These are phyloP conservation scores for Nasonovia ribisnigri DNA, from an alignment of 2,888 invertebrate species.

Conservation along the genomic window DNA sequence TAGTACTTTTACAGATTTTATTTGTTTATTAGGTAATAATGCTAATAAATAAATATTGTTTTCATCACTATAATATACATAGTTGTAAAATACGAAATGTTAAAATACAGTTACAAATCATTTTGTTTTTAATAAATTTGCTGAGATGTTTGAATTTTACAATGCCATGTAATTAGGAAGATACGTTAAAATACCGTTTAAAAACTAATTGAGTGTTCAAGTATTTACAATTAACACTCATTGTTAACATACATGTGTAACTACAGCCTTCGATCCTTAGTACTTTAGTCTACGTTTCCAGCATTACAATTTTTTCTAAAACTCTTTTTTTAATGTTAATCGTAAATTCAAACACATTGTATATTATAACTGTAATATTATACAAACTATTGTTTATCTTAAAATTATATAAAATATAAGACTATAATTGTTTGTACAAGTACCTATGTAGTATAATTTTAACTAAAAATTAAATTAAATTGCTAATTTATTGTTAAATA, in stretches of 20 bases:
- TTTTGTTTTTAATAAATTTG: not conserved
- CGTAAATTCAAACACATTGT: not conserved
- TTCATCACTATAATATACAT: not conserved
- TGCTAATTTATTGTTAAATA: not conserved
- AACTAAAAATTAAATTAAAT: not conserved
- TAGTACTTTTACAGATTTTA: not conserved
- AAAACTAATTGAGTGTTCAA: not conserved
- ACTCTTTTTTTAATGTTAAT: not conserved
- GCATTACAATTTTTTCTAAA: not conserved
- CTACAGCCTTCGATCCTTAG: no score
- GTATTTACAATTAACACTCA: not conserved
- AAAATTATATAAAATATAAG: not conserved
- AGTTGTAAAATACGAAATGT: not conserved
- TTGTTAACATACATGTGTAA: not conserved
- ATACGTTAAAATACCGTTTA: not conserved
- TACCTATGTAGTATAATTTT: no score
- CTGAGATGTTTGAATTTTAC: not conserved
- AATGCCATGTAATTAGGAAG: not conserved
- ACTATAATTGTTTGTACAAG: not conserved
- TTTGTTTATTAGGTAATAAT: not conserved
- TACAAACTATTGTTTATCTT: not conserved
- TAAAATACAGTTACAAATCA: not conserved
- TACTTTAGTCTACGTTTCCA: not conserved
- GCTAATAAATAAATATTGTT: not conserved
- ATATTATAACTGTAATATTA: not conserved